A percentile compares a stretch with the other conserved stretches of the same genome.
phyloP scores from a whole-genome alignment of 2,113 vertebrate species.

The Pterocles burchelli region DNA sequence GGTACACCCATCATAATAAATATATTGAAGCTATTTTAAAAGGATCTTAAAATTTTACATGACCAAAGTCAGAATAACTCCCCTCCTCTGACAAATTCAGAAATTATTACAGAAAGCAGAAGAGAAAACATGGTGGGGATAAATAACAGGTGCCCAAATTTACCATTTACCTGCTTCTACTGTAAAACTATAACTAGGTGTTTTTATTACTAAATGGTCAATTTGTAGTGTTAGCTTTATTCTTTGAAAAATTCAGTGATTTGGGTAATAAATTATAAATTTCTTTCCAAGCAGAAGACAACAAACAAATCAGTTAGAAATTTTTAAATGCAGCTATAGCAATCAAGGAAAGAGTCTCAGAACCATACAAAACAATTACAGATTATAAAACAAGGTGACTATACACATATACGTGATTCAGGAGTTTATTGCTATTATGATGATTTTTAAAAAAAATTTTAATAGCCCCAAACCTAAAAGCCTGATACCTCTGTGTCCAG shows the following conservation, averaged over 20 bases:
- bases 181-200: neutral
- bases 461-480: neutral
- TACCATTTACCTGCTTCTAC: neutral
- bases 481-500: neutral
- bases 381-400: neutral
- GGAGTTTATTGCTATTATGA: neutral
- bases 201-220: neutral
- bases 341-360: neutral
- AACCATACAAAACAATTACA: neutral
- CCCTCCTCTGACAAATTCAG: neutral
- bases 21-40: neutral
- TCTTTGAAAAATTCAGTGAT: neutral
- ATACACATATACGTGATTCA: accelerated
- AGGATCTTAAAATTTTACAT: neutral
- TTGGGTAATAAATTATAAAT: neutral
- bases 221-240: neutral
- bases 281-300: neutral
- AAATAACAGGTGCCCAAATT: neutral
- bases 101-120: no score
- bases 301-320: neutral
- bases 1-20: neutral
- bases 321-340: neutral
- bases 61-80: neutral
- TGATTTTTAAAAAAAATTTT: neutral
- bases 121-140: neutral